A percentile compares a stretch with the other conserved stretches of the same genome.
phyloP scores from a whole-genome alignment of 53 echinoderm and acorn worm genomes.

The Luidia sarsii region DNA sequence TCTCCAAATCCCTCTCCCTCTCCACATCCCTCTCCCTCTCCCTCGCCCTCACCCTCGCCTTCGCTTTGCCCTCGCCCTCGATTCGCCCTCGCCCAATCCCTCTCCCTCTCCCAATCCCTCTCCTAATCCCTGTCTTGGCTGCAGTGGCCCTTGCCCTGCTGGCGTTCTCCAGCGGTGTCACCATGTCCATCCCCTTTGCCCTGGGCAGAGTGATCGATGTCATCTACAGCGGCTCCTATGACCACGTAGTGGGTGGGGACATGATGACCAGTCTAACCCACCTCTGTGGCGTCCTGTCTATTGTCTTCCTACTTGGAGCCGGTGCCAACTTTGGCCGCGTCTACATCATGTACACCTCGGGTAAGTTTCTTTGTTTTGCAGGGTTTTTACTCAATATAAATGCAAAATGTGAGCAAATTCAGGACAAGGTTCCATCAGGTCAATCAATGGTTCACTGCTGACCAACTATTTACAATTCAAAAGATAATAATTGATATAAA shows the following conservation, averaged over 20 bases:
- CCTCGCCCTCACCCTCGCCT: too few species aligned
- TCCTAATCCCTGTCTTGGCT: too few species aligned
- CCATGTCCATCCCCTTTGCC: constrained; percentile 89
- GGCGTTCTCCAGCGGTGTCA: constrained; percentile 87
- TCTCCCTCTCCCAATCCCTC: too few species aligned
- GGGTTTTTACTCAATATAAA: background rate
- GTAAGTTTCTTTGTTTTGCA: constrained; percentile 36
- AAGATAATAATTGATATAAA: too few species aligned
- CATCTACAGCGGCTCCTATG: constrained; percentile 72
- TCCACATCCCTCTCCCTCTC: too few species aligned
- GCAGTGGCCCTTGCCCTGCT: constrained; percentile 54
- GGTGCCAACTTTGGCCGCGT: constrained; percentile 88
- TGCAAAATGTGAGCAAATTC: too few species aligned
- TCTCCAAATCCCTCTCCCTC: too few species aligned
- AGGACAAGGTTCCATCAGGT: too few species aligned
- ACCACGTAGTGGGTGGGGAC: constrained; percentile 35
- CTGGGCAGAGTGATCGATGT: constrained; percentile 90
- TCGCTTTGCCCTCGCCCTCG: too few species aligned
- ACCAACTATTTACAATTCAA: too few species aligned
- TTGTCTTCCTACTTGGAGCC: constrained; percentile 83
- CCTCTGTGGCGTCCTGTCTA: constrained; percentile 66
- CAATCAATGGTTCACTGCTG: too few species aligned
- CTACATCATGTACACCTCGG: constrained; percentile 91
- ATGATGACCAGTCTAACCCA: constrained; percentile 77
- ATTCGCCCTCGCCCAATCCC: too few species aligned